A percentile compares a stretch with the other conserved stretches of the same genome.
Evolutionary conservation across 1,140 invertebrate genomes (phyloP).

Genomic region (Drosophila athabasca): DNA sequence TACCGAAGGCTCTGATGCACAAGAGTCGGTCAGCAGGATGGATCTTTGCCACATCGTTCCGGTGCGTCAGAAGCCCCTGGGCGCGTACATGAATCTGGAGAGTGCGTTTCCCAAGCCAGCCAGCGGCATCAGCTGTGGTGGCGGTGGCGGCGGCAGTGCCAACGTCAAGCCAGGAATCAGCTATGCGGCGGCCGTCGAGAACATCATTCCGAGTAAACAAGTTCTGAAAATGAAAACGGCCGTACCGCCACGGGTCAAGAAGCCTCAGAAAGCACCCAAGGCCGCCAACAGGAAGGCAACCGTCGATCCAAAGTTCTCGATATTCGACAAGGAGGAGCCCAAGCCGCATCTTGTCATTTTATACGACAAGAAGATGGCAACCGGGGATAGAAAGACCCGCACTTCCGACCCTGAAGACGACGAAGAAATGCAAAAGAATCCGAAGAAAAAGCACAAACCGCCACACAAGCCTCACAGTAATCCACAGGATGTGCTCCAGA

Average conservation of each 20-base stretch:
- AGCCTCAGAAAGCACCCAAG: conserved; percentile 1
- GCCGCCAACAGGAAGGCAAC: conserved; percentile 8
- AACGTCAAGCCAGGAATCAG: conserved; percentile 33
- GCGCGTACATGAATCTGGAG: conserved; percentile 39
- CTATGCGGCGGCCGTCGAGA: conserved; percentile 47
- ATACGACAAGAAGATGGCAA: conserved; percentile 21
- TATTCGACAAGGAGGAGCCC: conserved; percentile 43
- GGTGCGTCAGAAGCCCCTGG: conserved; percentile 43
- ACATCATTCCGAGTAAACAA: neutral
- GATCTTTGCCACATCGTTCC: conserved; percentile 32
- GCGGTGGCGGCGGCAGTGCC: conserved; percentile 1
- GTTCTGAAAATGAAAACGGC: conserved; percentile 28
- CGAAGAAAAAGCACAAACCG: too few species aligned
- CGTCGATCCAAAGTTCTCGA: conserved; percentile 38
- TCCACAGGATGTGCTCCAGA: too few species aligned
- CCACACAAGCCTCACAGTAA: too few species aligned
- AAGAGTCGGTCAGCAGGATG: conserved; percentile 12
- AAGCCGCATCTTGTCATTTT: conserved; percentile 44
- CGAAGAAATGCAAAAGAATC: too few species aligned
- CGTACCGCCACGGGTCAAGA: conserved; percentile 44
- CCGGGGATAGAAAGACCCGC: neutral
- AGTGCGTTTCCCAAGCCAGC: neutral
- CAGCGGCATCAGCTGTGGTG: neutral
- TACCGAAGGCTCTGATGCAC: conserved; percentile 1
- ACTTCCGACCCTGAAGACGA: neutral